Evolutionary conservation across 2,888 invertebrate species (phyloP).

Genomic region (Drosophila bunnanda): DNA sequence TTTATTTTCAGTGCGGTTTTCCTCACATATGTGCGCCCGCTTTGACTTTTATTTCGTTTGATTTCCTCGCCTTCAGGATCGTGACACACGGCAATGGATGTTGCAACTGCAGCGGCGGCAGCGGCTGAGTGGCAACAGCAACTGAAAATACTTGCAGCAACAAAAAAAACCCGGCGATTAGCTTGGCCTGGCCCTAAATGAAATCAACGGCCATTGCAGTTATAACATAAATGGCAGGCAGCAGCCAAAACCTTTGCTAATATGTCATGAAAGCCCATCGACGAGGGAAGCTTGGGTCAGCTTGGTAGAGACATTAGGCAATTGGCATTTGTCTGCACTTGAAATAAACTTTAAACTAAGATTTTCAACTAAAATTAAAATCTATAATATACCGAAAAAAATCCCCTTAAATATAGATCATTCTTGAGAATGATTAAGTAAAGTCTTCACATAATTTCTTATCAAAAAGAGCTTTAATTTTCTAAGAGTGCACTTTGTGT

Average conservation of each 20-base stretch:
- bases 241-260: slow-evolving; percentile 40
- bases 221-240: slow-evolving; percentile 37
- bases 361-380: too few relatives aligned
- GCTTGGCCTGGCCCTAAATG: slow-evolving; percentile 44
- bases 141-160: slow-evolving; percentile 19
- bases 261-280: slow-evolving; percentile 45
- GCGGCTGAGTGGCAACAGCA: not conserved
- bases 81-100: slow-evolving; percentile 75
- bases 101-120: slow-evolving; percentile 24
- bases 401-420: not conserved
- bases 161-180: slow-evolving; percentile 27
- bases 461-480: not conserved
- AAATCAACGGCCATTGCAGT: slow-evolving; percentile 36
- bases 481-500: not conserved
- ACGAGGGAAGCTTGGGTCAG: slow-evolving; percentile 32
- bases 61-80: slow-evolving; percentile 74
- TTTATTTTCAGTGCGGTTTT: not conserved
- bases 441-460: not conserved
- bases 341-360: not conserved
- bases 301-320: slow-evolving; percentile 24
- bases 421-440: fast-evolving
- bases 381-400: too few relatives aligned
- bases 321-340: slow-evolving; percentile 33
- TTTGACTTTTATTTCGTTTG: slow-evolving; percentile 44
- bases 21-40: slow-evolving; percentile 28